A percentile compares a stretch with the other conserved stretches of the same genome.
These are phyloP conservation scores for Danaus melanippus DNA, from an alignment of 1,140 invertebrate genomes.

Conservation along the genomic window DNA sequence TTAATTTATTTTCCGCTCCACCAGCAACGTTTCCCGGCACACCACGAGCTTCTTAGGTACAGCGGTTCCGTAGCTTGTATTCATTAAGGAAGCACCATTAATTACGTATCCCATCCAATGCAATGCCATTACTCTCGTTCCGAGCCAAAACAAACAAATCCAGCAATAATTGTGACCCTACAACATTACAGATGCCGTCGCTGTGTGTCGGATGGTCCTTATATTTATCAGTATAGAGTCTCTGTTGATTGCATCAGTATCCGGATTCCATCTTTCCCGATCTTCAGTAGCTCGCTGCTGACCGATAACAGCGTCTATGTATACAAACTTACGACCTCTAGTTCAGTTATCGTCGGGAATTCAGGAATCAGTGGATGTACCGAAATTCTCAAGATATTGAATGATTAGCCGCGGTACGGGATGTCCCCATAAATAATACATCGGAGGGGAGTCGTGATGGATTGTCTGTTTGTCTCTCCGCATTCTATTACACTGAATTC, in stretches of 20 bases:
- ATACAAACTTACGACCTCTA: constrained; percentile 22
- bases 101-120: constrained; percentile 58
- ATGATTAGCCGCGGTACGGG: constrained; percentile 66
- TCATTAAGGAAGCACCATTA: constrained; percentile 64
- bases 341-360: constrained; percentile 28
- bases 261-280: constrained; percentile 31
- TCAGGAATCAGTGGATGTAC: constrained; percentile 40
- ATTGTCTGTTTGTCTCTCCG: constrained; percentile 67
- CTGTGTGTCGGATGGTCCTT: constrained; percentile 29
- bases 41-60: constrained; percentile 27
- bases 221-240: constrained; percentile 29
- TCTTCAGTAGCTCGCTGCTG: too few relatives aligned
- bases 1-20: too few relatives aligned
- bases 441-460: constrained; percentile 62
- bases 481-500: constrained; percentile 67
- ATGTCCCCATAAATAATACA: constrained; percentile 71
- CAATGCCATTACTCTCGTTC: constrained; percentile 62
- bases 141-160: constrained; percentile 68
- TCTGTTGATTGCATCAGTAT: constrained; percentile 21
- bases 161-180: constrained; percentile 57
- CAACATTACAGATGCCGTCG: constrained; percentile 19
- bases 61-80: constrained; percentile 58
- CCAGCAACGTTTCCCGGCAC: not conserved
- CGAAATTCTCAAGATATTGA: constrained; percentile 67
- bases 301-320: constrained; percentile 22